These are phyloP conservation scores for Tolypeutes matacus DNA, from an alignment of 2,797 vertebrate species.

Conservation along the genomic window DNA sequence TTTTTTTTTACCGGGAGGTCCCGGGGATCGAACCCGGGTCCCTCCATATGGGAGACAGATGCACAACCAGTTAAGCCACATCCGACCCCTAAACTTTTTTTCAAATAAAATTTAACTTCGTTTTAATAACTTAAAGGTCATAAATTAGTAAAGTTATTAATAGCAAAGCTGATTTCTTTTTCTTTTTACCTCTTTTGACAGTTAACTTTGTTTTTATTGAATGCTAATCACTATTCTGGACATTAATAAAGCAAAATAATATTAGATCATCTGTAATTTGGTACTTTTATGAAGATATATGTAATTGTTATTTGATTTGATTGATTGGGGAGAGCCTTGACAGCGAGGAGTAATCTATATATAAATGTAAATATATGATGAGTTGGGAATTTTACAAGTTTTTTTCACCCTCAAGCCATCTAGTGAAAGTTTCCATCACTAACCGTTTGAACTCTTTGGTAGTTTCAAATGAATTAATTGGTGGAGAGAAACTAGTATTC, in stretches of 20 bases:
- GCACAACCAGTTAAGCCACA: too few species aligned
- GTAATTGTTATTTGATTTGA: not conserved
- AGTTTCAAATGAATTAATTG: constrained; percentile 38
- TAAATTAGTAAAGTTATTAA: not conserved
- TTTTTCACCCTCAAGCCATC: not conserved
- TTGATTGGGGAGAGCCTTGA: not conserved
- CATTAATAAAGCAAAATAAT: not conserved
- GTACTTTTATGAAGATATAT: not conserved
- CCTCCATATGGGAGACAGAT: too few species aligned
- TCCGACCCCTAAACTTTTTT: not conserved
- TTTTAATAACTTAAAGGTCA: constrained; percentile 33
- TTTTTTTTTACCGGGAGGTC: too few species aligned
- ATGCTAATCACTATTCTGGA: constrained; percentile 17
- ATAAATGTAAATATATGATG: not conserved
- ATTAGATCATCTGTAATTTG: not conserved
- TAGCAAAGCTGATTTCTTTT: not conserved
- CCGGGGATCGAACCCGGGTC: too few species aligned
- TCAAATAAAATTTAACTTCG: not conserved
- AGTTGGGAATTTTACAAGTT: not conserved
- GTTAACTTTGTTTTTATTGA: constrained; percentile 30
- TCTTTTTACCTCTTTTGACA: not conserved
- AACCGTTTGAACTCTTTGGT: not conserved
- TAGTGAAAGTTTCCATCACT: not conserved
- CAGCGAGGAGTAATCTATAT: not conserved
- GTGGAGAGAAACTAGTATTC: not conserved